Evolutionary conservation across 2,797 vertebrate species (phyloP).

Genomic region (Rhinogobio ventralis): DNA sequence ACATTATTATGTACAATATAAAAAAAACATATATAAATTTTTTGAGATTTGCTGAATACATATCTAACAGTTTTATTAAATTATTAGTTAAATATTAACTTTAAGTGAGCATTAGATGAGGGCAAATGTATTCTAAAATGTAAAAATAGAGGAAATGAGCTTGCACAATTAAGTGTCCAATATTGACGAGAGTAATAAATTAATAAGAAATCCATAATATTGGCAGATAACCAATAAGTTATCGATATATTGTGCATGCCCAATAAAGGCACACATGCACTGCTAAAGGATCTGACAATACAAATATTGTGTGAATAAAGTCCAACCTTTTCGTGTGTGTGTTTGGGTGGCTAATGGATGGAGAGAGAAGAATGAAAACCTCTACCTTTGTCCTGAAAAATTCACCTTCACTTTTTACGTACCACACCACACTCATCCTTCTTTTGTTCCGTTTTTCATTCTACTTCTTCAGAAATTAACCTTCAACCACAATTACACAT

Average conservation of each 20-base stretch:
- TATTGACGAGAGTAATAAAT: not conserved
- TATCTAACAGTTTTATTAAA: not conserved
- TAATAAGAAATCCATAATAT: not conserved
- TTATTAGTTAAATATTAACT: not conserved
- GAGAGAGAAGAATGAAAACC: not conserved
- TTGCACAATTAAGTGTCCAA: not conserved
- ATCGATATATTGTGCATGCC: not conserved
- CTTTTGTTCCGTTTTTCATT: conserved; percentile 54
- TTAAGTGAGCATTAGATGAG: not conserved
- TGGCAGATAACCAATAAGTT: not conserved
- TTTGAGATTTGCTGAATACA: no score
- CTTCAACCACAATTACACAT: conserved; percentile 68
- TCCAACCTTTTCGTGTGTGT: not conserved
- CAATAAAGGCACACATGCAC: conserved; percentile 7
- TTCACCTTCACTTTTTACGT: conserved; percentile 34
- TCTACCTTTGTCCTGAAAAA: conserved; percentile 2
- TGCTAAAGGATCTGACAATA: conserved; percentile 4
- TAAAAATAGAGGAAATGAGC: not conserved
- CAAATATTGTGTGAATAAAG: not conserved
- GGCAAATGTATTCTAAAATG: not conserved
- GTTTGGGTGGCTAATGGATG: not conserved
- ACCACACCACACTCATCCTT: conserved; percentile 22
- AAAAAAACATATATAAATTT: not conserved
- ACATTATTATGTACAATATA: not conserved
- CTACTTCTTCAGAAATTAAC: conserved; percentile 59